Evolutionary conservation across 2,113 vertebrate species (phyloP).

Genomic region (Lipophrys pholis): DNA sequence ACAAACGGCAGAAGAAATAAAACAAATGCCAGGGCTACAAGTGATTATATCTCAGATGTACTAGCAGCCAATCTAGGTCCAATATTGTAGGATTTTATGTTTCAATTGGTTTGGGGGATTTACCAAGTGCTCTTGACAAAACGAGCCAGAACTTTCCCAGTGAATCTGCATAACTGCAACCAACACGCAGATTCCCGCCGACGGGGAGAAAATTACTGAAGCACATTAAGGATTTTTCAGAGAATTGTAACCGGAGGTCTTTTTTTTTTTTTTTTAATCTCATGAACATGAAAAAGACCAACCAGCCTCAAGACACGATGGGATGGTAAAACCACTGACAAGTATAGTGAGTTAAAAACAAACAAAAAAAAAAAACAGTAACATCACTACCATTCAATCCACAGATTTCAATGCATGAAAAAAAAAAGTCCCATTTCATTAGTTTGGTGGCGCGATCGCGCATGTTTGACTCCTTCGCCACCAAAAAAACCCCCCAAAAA

Average conservation of each 20-base stretch:
- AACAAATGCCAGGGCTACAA: conserved; percentile 24
- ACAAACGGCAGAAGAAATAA: conserved; percentile 17
- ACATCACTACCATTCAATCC: conserved; percentile 57
- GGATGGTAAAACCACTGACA: conserved; percentile 50
- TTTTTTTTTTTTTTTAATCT: conserved; percentile 38
- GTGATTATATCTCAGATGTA: conserved; percentile 41
- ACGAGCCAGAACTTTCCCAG: conserved; percentile 10
- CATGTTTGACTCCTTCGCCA: background rate
- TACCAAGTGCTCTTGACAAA: conserved; percentile 39
- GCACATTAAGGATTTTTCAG: conserved; percentile 9
- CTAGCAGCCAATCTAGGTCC: conserved; percentile 63
- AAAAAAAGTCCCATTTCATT: conserved; percentile 33
- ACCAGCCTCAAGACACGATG: conserved; percentile 37
- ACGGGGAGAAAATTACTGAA: conserved; percentile 29
- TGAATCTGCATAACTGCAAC: conserved; percentile 21
- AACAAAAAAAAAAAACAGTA: conserved; percentile 60
- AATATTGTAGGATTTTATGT: conserved; percentile 46
- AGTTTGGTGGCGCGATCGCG: background rate
- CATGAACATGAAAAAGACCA: conserved; percentile 44
- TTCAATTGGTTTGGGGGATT: conserved; percentile 48
- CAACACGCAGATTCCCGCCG: background rate
- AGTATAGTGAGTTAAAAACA: conserved; percentile 45
- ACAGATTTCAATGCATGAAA: conserved; percentile 45
- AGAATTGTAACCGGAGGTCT: conserved; percentile 29
- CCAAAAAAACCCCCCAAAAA: background rate